These are phyloP conservation scores for Machimus atricapillus DNA, from an alignment of 2,888 invertebrate genomes.

Conservation along the genomic window DNA sequence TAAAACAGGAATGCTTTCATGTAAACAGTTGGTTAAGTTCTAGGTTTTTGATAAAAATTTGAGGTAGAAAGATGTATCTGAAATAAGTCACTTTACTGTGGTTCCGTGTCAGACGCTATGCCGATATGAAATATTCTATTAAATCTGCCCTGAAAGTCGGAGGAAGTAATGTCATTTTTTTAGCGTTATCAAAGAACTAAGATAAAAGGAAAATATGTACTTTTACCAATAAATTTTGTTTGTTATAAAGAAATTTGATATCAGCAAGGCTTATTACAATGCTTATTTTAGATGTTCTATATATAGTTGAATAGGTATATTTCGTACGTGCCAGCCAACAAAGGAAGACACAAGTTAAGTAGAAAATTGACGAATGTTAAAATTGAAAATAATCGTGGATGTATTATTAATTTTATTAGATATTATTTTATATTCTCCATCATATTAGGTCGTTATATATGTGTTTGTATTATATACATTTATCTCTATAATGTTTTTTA, in stretches of 20 bases:
- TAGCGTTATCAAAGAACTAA: not conserved
- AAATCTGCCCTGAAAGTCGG: not conserved
- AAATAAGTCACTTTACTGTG: not conserved
- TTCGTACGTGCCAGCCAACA: no score
- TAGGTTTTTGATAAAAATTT: not conserved
- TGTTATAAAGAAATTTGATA: not conserved
- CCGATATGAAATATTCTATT: not conserved
- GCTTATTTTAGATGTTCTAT: no score
- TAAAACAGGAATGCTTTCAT: not conserved
- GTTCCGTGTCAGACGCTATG: not conserved
- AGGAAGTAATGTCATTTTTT: not conserved
- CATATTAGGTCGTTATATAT: no score
- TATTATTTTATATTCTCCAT: no score
- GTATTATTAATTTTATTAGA: no score
- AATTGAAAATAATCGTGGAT: no score
- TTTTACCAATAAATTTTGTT: not conserved
- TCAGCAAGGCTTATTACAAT: not conserved
- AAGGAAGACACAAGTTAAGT: no score
- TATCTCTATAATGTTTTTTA: no score
- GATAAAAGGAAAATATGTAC: not conserved
- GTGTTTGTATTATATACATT: no score
- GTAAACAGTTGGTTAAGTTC: not conserved
- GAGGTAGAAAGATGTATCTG: not conserved
- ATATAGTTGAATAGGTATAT: no score
- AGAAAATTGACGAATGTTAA: no score